Evolutionary conservation across 2,113 vertebrate species (phyloP), one percentile per base, ranked within the genome.

Genomic region (Struthio camelus): DNA sequence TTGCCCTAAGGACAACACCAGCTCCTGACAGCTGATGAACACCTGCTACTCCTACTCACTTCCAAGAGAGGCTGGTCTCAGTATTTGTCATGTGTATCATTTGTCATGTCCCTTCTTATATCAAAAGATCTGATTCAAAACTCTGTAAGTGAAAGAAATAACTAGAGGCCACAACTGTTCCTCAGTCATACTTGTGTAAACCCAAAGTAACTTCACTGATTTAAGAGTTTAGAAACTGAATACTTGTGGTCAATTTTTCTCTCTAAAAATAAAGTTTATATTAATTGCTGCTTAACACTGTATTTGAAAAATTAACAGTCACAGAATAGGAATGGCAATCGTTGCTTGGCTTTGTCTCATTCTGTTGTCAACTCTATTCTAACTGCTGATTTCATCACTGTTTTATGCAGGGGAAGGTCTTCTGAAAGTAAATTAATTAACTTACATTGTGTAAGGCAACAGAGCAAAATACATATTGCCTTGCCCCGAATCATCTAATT

Each of bases 101-200:
- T 59, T 59, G 73, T 85, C 82, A 36, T 92, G 70, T 76, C 42
- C 36, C 19, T 79, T 93, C 89, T 84, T 3, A 0, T 51, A 67
- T 59, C 28, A 46, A 82, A 91, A 87, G 11, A 5, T 75, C 34
- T 82, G 53, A 73, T 65, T 87, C 90, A 78, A 90, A 90, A 42
- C 77, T 80, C 46, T 70, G 10, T 58, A 75, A 88, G 40, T 90
- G 76, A 96, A 87, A 94, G 79, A 85, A 94, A 94, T 67, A 81
- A 66, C 90, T 73, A 22, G 36, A 80, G 46, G 66, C 54, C 24
- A 82, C 32, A 89, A 48, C 67, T 75, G 46, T 48, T 27, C 64
- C 44, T 80, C 14, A 23, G 24, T 30, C 9, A 27, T 25, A 70
- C 30, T 27, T 86, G 40, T 32, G 34, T 66, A 88, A 86, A 93